Percentiles rank a stretch among this genome's conserved stretches.
Conservation (phyloP, 2,797 vertebrate genomes). For the Galago senegalensis region DNA sequence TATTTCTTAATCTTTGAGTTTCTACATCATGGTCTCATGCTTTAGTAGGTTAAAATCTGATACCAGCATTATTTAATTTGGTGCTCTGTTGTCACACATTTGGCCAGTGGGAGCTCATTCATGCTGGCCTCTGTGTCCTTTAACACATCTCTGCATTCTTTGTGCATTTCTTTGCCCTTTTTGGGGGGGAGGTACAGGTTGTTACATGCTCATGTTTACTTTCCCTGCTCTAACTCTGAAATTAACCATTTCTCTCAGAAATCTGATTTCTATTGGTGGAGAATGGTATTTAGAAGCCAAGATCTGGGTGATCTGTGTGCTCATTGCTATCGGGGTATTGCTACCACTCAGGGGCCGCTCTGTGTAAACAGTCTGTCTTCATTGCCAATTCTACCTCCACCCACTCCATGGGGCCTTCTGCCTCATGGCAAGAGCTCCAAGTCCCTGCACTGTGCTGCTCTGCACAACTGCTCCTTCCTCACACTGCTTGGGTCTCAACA, state of each 20-base stretch:
- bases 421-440: neutral
- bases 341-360: neutral
- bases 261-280: neutral
- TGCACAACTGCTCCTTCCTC: neutral
- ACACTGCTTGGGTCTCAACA: neutral
- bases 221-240: neutral
- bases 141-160: neutral
- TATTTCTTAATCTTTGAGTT: neutral
- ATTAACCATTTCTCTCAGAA: neutral
- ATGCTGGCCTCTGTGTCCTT: neutral
- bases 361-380: neutral
- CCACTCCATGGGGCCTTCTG: fast-evolving
- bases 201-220: neutral
- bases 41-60: neutral
- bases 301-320: neutral
- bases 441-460: neutral
- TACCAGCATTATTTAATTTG: neutral
- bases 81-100: neutral
- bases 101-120: neutral
- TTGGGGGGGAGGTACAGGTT: neutral
- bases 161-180: neutral
- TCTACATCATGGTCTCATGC: neutral
- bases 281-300: constrained; percentile 27
- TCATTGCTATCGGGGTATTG: neutral
- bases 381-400: no score